These are phyloP conservation scores for Aurelia sp. DNA, from an alignment of 30 jellyfish, hydroid and myxozoan species.

Conservation along the genomic window DNA sequence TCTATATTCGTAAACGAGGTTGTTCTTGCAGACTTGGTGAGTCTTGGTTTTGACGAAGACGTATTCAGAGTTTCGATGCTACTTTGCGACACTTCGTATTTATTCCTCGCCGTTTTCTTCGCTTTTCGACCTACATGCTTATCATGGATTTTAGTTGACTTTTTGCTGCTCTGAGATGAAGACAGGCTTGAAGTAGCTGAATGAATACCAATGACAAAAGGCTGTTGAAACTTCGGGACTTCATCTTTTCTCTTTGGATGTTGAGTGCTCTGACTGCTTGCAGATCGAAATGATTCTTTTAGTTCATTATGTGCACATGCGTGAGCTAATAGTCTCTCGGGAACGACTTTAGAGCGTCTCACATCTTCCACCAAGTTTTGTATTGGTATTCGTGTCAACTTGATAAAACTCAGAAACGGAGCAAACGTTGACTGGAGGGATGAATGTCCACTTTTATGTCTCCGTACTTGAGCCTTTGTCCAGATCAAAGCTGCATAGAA, in stretches of 20 bases:
- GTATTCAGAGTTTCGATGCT: conserved; percentile 7
- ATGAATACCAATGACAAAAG: conserved; percentile 41
- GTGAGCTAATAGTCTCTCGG: conserved; percentile 72
- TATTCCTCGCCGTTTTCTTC: conserved; percentile 14
- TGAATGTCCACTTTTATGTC: background rate
- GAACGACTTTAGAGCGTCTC: conserved; percentile 68
- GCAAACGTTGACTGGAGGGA: conserved; percentile 51
- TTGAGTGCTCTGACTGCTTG: background rate
- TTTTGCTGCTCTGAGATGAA: background rate
- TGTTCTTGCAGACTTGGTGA: conserved; percentile 29
- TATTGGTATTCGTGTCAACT: conserved; percentile 61
- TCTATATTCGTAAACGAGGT: conserved; percentile 3
- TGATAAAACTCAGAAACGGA: conserved; percentile 55
- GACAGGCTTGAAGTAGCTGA: conserved; percentile 26
- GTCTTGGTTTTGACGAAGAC: conserved; percentile 16
- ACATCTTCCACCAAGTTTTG: conserved; percentile 75
- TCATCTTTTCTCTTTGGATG: conserved; percentile 16
- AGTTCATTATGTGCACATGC: conserved; percentile 77
- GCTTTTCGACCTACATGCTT: conserved; percentile 10
- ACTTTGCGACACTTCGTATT: conserved; percentile 32
- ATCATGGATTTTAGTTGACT: background rate
- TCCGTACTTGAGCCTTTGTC: conserved; percentile 64
- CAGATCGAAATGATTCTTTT: conserved; percentile 37
- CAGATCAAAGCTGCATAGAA: conserved; percentile 68
- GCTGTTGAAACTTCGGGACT: conserved; percentile 13